phyloP scores from a whole-genome alignment of 2,888 invertebrate species.

The Crioceris asparagi region DNA sequence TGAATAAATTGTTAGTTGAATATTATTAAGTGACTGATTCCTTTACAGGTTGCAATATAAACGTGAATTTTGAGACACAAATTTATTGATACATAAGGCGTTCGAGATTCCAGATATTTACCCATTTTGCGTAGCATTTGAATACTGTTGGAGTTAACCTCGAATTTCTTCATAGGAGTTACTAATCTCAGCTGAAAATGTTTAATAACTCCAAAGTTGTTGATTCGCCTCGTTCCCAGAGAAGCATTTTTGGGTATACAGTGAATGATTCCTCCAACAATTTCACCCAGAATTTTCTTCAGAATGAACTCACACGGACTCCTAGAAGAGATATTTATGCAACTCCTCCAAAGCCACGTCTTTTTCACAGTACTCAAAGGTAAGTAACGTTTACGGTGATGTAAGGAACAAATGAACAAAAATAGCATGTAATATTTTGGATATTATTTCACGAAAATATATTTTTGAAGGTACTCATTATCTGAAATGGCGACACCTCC shows the following conservation, averaged over 20 bases:
- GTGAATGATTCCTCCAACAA: conserved; percentile 16
- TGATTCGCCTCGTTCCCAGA: conserved; percentile 11
- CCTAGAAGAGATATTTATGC: conserved; percentile 19
- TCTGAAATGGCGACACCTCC: conserved; percentile 22
- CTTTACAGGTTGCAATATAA: too few relatives aligned
- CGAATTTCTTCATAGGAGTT: conserved; percentile 3
- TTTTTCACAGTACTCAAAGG: conserved; percentile 22
- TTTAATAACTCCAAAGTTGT: conserved; percentile 14
- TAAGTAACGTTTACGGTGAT: too few relatives aligned
- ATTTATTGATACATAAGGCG: too few relatives aligned
- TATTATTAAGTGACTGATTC: too few relatives aligned
- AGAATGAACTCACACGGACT: conserved; percentile 24
- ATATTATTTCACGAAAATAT: conserved; percentile 2
- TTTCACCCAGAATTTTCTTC: conserved; percentile 9
- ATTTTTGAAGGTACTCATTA: conserved; percentile 21
- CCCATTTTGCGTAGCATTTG: too few relatives aligned
- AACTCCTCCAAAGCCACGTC: conserved; percentile 18
- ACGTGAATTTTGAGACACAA: too few relatives aligned
- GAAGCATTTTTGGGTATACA: conserved; percentile 9
- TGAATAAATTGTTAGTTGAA: conserved; percentile 11
- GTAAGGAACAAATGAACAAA: too few relatives aligned
- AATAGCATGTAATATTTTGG: too few relatives aligned
- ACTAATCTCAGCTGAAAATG: conserved; percentile 11
- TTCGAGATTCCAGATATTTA: too few relatives aligned
- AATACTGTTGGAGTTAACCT: neutral